Base-by-base conservation (phyloP, 2,797 vertebrate genomes). In the Mormyrops boulengeri region DNA sequence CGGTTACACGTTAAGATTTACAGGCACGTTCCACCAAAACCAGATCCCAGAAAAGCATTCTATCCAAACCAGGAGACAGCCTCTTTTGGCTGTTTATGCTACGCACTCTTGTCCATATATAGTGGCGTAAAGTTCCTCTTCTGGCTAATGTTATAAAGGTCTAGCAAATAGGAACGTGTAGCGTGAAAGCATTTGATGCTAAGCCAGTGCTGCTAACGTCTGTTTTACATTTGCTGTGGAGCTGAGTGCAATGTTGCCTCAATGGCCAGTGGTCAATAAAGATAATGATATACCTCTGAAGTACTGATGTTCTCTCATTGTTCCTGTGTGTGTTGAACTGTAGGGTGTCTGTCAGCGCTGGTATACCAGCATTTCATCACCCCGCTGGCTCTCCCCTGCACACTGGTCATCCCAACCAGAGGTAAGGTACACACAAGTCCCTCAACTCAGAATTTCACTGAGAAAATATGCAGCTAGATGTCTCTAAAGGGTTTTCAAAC, bases 321-420 rank as follows among this genome's bases (percentile, higher is more conserved):
- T 84, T 86, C 90, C 80, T 80, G 38, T 90, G 57, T 91, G 19
- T 82, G 53, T 94, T 1, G 92, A 2, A 89, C 85, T 57, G 14
- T 93, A 99, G 99, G 98, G 60, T 99, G 98, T 89, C 96, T 99
- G 41, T 99, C 98, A 0, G 98, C 99, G 0, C 93, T 99, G 95
- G 99, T 99, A 85, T 99, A 99, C 95, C 99, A 99, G 94, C 99
- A 99, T 93, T 98, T 98, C 55, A 98, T 99, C 95, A 99, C 97
- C 8, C 98, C 98, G 0, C 94, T 99, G 96, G 98, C 99, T 80
- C 94, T 99, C 90, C 98, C 99, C 91, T 99, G 99, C 94, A 99
- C 98, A 93, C 96, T 99, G 88, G 96, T 99, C 90, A 98, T 99
- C 94, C 99, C 99, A 77, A 96, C 97, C 91, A 95, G 97, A 97